These are phyloP conservation scores for Mesoclemmys tuberculata DNA, from an alignment of 2,113 vertebrate genomes.

Conservation along the genomic window DNA sequence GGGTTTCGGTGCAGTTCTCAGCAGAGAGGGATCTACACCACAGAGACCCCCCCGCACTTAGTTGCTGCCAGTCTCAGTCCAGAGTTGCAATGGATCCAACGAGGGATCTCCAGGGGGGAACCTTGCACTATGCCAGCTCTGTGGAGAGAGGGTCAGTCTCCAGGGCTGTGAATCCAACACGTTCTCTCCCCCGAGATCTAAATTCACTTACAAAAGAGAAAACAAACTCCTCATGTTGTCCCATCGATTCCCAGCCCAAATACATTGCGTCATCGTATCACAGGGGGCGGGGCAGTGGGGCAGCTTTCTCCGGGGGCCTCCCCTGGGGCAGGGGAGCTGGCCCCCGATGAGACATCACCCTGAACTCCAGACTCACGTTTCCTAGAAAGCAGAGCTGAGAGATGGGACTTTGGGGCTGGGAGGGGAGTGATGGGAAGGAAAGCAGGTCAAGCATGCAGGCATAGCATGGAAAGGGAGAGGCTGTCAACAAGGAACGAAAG, in stretches of 20 bases:
- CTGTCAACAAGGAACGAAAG: not conserved
- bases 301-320: not conserved
- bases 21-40: not conserved
- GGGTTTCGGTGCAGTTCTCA: not conserved
- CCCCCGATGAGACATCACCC: not conserved
- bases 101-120: not conserved
- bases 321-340: not conserved
- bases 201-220: not conserved
- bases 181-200: not conserved
- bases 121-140: not conserved
- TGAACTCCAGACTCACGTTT: not conserved
- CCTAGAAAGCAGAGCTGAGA: not conserved
- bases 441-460: not conserved
- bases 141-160: not conserved
- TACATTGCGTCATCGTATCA: fast-evolving
- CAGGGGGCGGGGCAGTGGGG: not conserved
- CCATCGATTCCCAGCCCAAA: not conserved
- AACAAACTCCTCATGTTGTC: not conserved
- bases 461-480: not conserved
- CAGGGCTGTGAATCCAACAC: not conserved
- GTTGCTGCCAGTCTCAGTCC: not conserved
- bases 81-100: not conserved
- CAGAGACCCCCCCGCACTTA: not conserved
- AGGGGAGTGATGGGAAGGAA: not conserved
- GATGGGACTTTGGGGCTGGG: not conserved